phyloP scores from a whole-genome alignment of 2,113 vertebrate species.

The Boulengeromyrus knoepffleri region DNA sequence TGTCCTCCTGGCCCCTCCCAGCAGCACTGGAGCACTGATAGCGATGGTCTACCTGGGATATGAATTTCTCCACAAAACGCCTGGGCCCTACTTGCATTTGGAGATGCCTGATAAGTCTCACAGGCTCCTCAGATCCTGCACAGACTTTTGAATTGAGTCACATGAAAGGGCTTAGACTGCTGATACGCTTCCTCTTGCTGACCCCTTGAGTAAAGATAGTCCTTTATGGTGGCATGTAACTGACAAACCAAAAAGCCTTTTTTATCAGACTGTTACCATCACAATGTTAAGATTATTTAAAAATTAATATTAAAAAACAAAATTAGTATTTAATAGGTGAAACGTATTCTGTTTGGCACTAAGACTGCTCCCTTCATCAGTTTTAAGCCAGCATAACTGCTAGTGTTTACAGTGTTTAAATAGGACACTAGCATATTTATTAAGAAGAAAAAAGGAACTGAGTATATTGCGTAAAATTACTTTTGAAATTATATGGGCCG shows the following conservation, averaged over 20 bases:
- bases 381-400: conserved; percentile 10
- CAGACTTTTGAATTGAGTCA: neutral
- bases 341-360: conserved; percentile 30
- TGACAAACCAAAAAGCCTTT: conserved; percentile 5
- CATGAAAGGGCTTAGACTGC: neutral
- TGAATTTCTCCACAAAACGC: neutral
- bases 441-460: neutral
- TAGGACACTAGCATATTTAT: conserved; percentile 8
- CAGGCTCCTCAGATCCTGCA: neutral
- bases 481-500: neutral
- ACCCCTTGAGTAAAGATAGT: neutral
- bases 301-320: neutral
- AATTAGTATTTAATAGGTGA: conserved; percentile 34
- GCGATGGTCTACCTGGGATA: neutral
- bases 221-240: neutral
- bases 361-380: conserved; percentile 11
- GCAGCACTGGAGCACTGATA: neutral
- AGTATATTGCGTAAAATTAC: neutral
- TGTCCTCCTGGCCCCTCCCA: neutral
- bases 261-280: conserved; percentile 23
- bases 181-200: neutral
- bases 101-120: neutral
- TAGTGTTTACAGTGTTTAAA: conserved; percentile 1
- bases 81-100: neutral
- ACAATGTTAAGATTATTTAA: conserved; percentile 21